Evolutionary conservation across 2,888 invertebrate genomes (phyloP).

Genomic region (Archips xylosteana): DNA sequence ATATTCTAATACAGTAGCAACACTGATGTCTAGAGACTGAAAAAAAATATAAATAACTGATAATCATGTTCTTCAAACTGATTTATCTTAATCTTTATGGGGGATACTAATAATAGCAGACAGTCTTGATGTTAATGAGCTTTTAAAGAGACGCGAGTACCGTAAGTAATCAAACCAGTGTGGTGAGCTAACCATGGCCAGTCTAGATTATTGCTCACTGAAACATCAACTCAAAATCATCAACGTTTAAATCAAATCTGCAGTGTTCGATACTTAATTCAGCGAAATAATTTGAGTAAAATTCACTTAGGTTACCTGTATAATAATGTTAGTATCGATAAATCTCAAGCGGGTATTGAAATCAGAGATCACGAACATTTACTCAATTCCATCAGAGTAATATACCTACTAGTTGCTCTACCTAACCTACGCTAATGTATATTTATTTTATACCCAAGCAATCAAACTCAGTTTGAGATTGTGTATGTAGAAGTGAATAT

Average conservation of each 20-base stretch:
- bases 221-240: constrained; percentile 23
- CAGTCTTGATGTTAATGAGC: constrained; percentile 25
- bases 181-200: constrained; percentile 35
- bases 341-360: constrained; percentile 30
- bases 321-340: constrained; percentile 26
- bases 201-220: constrained; percentile 22
- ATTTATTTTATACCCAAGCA: too few species aligned
- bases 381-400: constrained; percentile 14
- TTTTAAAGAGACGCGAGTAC: constrained; percentile 35
- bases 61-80: background rate
- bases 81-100: constrained; percentile 25
- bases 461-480: too few species aligned
- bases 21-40: background rate
- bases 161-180: constrained; percentile 39
- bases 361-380: constrained; percentile 27
- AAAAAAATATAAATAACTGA: background rate
- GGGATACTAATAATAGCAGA: constrained; percentile 30
- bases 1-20: background rate
- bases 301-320: constrained; percentile 23
- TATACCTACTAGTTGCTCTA: constrained; percentile 5
- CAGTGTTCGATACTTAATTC: constrained; percentile 1
- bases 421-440: too few species aligned
- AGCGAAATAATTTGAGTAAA: constrained; percentile 4
- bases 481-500: too few species aligned
- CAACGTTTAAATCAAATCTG: constrained; percentile 8